A percentile compares a stretch with the other conserved stretches of the same genome.
These are phyloP conservation scores for Lamellibrachia satsuma DNA, from an alignment of 2,888 invertebrate genomes.

Conservation along the genomic window DNA sequence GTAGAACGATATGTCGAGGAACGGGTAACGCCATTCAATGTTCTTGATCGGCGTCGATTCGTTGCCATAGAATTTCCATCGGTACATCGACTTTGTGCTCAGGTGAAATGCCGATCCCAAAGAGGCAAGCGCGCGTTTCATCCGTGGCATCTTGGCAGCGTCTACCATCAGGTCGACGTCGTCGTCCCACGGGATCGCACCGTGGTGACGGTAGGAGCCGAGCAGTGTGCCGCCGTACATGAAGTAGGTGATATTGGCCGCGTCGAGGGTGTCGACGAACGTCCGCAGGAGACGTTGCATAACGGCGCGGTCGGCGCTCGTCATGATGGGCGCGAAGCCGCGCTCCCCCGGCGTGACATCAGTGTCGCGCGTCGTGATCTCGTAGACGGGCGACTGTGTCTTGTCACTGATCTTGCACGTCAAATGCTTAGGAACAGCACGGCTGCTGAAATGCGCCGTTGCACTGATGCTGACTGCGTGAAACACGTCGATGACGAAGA, in stretches of 20 bases:
- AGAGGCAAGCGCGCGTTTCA: neutral
- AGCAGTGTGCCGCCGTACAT: neutral
- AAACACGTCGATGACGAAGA: too few species aligned
- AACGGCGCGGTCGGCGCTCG: neutral
- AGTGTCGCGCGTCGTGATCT: too few species aligned
- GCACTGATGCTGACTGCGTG: too few species aligned
- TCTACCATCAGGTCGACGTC: neutral
- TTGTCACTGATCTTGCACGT: too few species aligned
- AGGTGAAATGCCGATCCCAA: neutral
- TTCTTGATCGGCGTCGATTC: neutral
- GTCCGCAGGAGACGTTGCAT: neutral
- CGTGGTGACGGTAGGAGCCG: neutral
- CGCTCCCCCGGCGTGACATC: neutral
- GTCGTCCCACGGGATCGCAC: neutral
- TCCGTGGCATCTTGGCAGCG: neutral
- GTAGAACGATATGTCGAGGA: slow-evolving; percentile 9
- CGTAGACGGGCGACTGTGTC: too few species aligned
- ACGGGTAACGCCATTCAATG: neutral
- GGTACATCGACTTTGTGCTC: neutral
- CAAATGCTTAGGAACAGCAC: too few species aligned
- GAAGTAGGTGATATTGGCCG: neutral
- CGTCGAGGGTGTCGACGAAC: neutral
- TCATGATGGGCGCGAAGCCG: neutral
- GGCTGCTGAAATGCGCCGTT: too few species aligned
- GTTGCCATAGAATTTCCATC: neutral